Evolutionary conservation across 2,888 invertebrate genomes (phyloP), one percentile per base, ranked within the genome.

Genomic region (Hipparchia semele): DNA sequence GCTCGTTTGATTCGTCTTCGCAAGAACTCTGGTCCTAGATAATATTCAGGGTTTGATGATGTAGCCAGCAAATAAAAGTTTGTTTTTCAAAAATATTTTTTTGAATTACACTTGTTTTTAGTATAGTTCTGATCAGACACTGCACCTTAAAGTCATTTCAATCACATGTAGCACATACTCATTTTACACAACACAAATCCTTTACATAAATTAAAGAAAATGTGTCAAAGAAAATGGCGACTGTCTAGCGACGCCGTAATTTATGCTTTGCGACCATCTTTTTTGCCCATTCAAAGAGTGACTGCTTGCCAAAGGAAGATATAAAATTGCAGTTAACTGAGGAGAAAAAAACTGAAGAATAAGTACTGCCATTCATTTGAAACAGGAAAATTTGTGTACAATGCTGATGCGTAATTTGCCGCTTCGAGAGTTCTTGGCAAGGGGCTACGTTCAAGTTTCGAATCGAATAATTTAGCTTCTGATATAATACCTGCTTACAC

Each of bases 251-350:
- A 45, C 66, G 39, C n/a, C 56, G 58, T 58, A 9, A 45, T 67
- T 56, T 45, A 67, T 54, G 13, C 58, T 13, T 13, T 13, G 58
- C 46, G 67, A 46, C 13, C 23, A 10, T 13, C 58, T 67, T 67
- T 67, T 58, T 46, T 58, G 6, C 56, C 53, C 65, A 46, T 58
- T 58, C 67, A 56, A 67, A 67, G 67, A 46, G 46, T 56, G n/a
- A 66, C 66, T 54, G 66, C 66, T 67, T 58, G 67, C 56, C 67
- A 67, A 58, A 67, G 67, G 67, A 56, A 67, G 58, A 67, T 45
- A 67, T 58, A 67, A 67, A 67, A 58, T 23, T 58, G 67, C 58
- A 58, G 13, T 67, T 58, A 67, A 58, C 51, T 53, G 33, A 39
- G 23, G 49, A 39, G 23, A 45, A 54, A 54, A 65, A 66, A 66